These are phyloP conservation scores for Blastobasis adustella DNA, from an alignment of 2,888 invertebrate genomes.

Conservation along the genomic window DNA sequence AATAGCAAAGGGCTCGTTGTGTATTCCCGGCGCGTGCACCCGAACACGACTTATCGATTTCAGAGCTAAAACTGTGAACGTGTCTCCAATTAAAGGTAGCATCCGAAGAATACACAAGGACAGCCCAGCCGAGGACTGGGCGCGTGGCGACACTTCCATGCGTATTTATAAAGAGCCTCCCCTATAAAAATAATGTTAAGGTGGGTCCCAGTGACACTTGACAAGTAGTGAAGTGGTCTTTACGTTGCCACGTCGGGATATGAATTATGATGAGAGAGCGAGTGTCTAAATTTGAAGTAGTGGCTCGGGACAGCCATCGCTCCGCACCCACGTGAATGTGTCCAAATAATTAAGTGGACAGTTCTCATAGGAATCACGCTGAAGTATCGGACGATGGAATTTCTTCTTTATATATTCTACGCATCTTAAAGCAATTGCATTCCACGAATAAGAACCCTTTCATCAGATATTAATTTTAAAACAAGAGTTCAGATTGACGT, in stretches of 20 bases:
- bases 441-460: too few species aligned
- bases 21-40: conserved; percentile 39
- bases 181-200: conserved; percentile 47
- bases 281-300: conserved; percentile 53
- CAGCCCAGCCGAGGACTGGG: conserved; percentile 13
- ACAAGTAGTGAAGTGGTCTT: conserved; percentile 53
- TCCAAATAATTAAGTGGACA: conserved; percentile 58
- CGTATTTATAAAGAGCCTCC: conserved; percentile 11
- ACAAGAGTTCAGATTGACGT: too few species aligned
- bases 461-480: too few species aligned
- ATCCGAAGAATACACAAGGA: conserved; percentile 27
- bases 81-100: conserved; percentile 45
- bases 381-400: conserved; percentile 30
- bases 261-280: conserved; percentile 50
- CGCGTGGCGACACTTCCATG: conserved; percentile 16
- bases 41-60: conserved; percentile 54
- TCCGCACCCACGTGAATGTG: conserved; percentile 27
- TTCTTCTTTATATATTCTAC: too few species aligned
- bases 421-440: too few species aligned
- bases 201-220: conserved; percentile 46
- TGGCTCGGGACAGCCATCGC: conserved; percentile 40
- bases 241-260: conserved; percentile 39
- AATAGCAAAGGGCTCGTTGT: conserved; percentile 19
- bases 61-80: conserved; percentile 42
- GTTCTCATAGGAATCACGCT: conserved; percentile 49